Conservation (phyloP, 2,113 vertebrate genomes). For the Nymphicus hollandicus region DNA sequence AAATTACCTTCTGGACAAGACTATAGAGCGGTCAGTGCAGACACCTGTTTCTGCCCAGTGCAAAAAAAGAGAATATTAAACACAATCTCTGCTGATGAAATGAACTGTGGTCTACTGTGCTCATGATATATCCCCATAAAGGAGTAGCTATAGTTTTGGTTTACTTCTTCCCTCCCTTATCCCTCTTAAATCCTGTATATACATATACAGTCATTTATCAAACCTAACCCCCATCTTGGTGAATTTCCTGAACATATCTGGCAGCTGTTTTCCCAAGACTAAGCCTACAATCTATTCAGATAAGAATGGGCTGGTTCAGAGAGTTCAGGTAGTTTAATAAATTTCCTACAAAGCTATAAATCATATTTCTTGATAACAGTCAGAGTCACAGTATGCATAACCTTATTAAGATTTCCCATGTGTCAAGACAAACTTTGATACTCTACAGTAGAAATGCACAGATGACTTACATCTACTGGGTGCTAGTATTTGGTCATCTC, state of each 20-base stretch:
- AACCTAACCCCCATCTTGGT: not conserved
- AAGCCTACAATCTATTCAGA: not conserved
- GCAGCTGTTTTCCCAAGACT: not conserved
- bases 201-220: not conserved
- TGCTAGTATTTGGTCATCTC: not conserved
- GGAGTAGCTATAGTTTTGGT: not conserved
- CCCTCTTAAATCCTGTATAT: not conserved
- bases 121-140: not conserved
- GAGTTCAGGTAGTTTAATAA: not conserved
- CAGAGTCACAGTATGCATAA: not conserved
- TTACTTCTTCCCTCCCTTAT: not conserved
- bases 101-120: not conserved
- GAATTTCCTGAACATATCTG: not conserved
- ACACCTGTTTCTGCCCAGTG: not conserved
- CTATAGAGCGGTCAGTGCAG: not conserved
- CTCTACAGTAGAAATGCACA: not conserved
- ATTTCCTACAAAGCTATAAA: not conserved
- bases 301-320: not conserved
- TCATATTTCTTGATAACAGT: not conserved
- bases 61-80: not conserved
- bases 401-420: not conserved
- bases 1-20: not conserved
- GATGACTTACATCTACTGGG: not conserved
- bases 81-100: not conserved
- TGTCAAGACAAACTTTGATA: not conserved